Base-by-base conservation (phyloP, 2,797 vertebrate genomes). In the Enteromius anoplus region DNA sequence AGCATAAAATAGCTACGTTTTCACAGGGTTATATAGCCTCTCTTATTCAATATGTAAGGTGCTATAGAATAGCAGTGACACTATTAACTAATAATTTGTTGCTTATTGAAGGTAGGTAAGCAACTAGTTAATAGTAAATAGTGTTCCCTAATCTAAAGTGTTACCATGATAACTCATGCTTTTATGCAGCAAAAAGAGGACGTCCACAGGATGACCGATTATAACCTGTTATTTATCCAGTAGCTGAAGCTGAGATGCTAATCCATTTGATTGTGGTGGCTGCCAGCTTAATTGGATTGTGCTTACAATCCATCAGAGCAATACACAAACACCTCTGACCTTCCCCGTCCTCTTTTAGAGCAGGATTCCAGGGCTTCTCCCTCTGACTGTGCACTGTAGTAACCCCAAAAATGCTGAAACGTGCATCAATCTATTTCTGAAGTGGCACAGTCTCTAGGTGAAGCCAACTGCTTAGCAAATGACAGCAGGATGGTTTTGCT, bases 261-360 rank as follows among this genome's bases (percentile, higher is more conserved):
- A 86, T 77, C 82, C 68, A 23, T 51, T 81, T 89, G 84, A 87
- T 86, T 45, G 72, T 23, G 76, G 68, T 83, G 71, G 75, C 83
- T 86, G 84, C 37, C 70, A 32, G 17, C 78, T 86, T 85, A 82
- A 83, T 71, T 83, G 82, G 86, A 91, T 90, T 90, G 82, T 85
- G 32, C 14, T 68, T n/a, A 70, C 78, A 81, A 81, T 84, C 86
- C 80, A 14, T 47, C 73, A 72, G 79, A 80, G 81, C 19, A 72
- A 83, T 78, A 34, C 82, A 88, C 88, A 89, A 84, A 83, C 87
- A 86, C 85, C 72, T 69, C 64, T 58, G 68, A 85, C 87, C 88
- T 87, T 90, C 81, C 15, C 73, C 82, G 85, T 87, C 86, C 86
- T 60, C 53, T 72, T 71, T 77, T 72, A 78, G 78, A 34, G 51